Conservation (phyloP, 2,797 vertebrate species). For the Leptodactylus fallax region DNA sequence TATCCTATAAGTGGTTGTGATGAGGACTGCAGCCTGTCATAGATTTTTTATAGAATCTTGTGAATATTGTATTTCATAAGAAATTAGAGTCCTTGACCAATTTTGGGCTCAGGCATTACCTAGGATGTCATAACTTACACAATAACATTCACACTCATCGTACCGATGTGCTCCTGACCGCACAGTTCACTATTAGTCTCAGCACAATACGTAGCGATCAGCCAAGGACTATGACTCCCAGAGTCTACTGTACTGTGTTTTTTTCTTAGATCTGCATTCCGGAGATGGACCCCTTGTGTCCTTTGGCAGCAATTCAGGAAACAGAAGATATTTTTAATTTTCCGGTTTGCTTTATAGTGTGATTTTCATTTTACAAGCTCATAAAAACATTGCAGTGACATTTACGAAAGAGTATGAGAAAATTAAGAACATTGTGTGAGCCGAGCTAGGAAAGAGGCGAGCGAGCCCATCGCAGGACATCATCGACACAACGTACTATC, state of each 20-base stretch:
- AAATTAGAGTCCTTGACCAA: too few relatives aligned
- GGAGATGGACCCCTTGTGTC: not conserved
- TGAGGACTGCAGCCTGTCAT: too few relatives aligned
- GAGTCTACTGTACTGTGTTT: not conserved
- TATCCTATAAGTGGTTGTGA: too few relatives aligned
- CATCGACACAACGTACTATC: too few relatives aligned
- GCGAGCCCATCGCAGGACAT: too few relatives aligned
- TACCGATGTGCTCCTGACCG: not conserved
- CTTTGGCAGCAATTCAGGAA: constrained; percentile 8
- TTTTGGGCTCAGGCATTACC: too few relatives aligned
- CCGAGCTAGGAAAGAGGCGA: too few relatives aligned
- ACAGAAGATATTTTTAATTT: not conserved
- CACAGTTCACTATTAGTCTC: not conserved
- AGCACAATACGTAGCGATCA: not conserved
- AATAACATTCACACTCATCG: not conserved
- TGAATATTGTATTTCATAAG: too few relatives aligned
- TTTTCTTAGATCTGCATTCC: not conserved
- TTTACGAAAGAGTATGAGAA: not conserved
- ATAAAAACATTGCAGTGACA: not conserved
- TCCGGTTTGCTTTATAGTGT: not conserved
- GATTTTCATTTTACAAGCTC: not conserved
- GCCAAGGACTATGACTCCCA: not conserved
- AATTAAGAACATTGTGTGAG: not conserved
- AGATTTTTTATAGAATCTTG: too few relatives aligned
- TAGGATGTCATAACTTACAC: too few relatives aligned